Conservation (phyloP, 2,113 vertebrate genomes). For the Trinectes maculatus region DNA sequence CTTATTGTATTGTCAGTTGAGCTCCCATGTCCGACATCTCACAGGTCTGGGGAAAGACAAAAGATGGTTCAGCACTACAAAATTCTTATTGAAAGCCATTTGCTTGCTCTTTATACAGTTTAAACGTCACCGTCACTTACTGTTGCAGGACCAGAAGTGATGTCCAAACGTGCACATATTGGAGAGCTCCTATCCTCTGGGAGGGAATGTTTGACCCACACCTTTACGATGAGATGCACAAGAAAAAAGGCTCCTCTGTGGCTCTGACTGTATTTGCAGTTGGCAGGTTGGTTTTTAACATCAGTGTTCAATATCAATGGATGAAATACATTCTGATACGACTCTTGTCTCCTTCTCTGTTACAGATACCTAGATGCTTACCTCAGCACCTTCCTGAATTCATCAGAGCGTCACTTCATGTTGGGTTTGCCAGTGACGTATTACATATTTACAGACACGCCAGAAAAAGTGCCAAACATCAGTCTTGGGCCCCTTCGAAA, state of each 20-base stretch:
- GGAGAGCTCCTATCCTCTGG: slow-evolving; percentile 85
- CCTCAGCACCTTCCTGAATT: slow-evolving; percentile 75
- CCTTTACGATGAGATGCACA: slow-evolving; percentile 62
- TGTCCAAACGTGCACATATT: slow-evolving; percentile 82
- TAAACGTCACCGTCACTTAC: rapidly evolving
- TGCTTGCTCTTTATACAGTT: background rate
- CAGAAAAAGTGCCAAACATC: slow-evolving; percentile 64
- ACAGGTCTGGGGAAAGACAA: too few relatives aligned
- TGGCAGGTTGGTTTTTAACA: slow-evolving; percentile 82
- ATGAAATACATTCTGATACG: too few relatives aligned
- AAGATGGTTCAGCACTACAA: too few relatives aligned
- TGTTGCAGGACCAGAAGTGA: slow-evolving; percentile 71
- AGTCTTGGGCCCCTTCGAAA: slow-evolving; percentile 49
- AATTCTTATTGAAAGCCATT: too few relatives aligned
- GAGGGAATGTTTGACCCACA: slow-evolving; percentile 80
- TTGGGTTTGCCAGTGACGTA: slow-evolving; percentile 78
- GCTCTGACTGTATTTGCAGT: slow-evolving; percentile 85
- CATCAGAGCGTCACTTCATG: slow-evolving; percentile 83
- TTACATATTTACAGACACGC: slow-evolving; percentile 82
- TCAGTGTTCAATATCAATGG: too few relatives aligned
- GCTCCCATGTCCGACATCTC: too few relatives aligned
- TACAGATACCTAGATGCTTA: slow-evolving; percentile 78
- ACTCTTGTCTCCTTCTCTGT: background rate
- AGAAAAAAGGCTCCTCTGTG: slow-evolving; percentile 70
- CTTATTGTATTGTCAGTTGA: too few relatives aligned